Evolutionary conservation across 2,888 invertebrate genomes (phyloP).

Genomic region (Acholoe squamosa): DNA sequence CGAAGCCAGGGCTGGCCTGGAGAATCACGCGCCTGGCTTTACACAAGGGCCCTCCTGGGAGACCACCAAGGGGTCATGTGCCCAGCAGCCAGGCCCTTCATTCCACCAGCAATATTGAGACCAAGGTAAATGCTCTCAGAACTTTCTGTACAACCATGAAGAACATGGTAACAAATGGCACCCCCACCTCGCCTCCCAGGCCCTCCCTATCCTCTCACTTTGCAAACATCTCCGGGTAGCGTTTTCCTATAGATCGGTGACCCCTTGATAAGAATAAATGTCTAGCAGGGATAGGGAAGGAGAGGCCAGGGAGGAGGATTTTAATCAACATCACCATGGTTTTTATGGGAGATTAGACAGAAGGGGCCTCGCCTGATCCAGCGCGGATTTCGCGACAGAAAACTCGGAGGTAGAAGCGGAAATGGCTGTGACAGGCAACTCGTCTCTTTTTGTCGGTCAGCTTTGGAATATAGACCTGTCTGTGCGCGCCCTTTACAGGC

Average conservation of each 20-base stretch:
- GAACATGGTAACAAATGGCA: background rate
- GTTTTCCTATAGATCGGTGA: background rate
- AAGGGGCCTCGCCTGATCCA: background rate
- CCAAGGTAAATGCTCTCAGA: background rate
- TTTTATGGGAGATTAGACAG: slow-evolving; percentile 11
- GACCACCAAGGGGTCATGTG: background rate
- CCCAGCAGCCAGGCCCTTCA: background rate
- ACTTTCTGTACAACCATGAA: too few species aligned
- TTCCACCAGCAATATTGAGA: background rate
- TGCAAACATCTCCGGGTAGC: background rate
- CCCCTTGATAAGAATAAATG: background rate
- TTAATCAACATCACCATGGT: background rate
- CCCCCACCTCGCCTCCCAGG: background rate
- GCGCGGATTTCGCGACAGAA: background rate
- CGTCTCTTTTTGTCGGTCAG: background rate
- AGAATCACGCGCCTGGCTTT: background rate
- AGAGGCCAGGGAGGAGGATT: background rate
- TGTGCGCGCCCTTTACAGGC: background rate
- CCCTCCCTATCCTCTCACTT: background rate
- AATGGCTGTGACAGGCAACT: slow-evolving; percentile 23
- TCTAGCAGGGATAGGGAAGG: background rate
- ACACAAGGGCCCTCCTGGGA: slow-evolving; percentile 24
- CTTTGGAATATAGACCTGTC: background rate
- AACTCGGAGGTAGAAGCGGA: background rate
- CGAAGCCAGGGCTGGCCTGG: background rate